Evolutionary conservation across 2,113 vertebrate species (phyloP).

Genomic region (Lonchura striata): DNA sequence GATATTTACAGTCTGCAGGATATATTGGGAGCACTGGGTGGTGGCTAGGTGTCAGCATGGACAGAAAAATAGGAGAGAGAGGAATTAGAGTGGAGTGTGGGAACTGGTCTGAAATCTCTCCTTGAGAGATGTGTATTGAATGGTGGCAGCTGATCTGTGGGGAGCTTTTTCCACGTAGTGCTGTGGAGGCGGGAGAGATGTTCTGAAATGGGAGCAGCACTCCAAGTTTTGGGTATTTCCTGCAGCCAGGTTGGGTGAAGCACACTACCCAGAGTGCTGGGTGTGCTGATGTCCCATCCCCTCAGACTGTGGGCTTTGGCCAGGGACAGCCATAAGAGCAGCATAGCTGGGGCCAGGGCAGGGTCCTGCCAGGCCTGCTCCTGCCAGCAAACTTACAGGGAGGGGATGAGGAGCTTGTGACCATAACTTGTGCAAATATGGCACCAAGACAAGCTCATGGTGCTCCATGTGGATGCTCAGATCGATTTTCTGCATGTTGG

Average conservation of each 20-base stretch:
- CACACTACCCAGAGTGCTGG: too few species aligned
- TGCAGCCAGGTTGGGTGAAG: neutral
- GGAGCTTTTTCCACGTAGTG: fast-evolving
- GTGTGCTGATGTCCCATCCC: neutral
- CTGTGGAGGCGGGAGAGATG: neutral
- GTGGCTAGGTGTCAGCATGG: neutral
- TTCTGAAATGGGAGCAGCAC: neutral
- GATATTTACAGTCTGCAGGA: neutral
- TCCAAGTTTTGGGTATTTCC: neutral
- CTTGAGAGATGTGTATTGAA: neutral
- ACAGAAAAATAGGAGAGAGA: neutral
- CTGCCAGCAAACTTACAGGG: neutral
- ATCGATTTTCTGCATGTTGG: neutral
- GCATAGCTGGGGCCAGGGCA: neutral
- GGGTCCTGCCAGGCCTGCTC: fast-evolving
- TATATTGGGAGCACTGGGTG: neutral
- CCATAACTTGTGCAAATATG: neutral
- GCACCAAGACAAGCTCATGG: neutral
- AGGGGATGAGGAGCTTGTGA: neutral
- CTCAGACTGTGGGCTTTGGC: neutral
- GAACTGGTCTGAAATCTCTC: neutral
- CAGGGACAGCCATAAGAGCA: fast-evolving
- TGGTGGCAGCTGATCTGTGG: neutral
- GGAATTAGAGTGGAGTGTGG: neutral
- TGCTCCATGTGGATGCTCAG: neutral